These are phyloP conservation scores for Hipposideros armiger DNA, from an alignment of 2,113 vertebrate genomes.

Conservation along the genomic window DNA sequence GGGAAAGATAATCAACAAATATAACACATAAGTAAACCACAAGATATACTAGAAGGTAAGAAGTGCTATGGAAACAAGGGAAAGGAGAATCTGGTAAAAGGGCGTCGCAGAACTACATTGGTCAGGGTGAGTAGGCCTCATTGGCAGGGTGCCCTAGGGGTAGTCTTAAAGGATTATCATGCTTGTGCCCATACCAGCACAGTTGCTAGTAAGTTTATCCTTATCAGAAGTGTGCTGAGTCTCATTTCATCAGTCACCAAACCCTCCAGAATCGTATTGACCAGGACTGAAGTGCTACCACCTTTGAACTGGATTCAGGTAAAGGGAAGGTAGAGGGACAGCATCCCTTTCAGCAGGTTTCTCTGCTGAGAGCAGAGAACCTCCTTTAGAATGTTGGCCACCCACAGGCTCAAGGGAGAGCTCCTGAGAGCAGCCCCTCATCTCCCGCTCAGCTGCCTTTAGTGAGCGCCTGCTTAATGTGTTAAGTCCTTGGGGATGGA, in stretches of 20 bases:
- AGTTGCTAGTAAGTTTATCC: neutral
- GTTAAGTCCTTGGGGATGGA: constrained; percentile 9
- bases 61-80: neutral
- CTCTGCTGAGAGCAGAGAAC: constrained; percentile 3
- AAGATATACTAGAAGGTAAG: neutral
- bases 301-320: constrained; percentile 20
- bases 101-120: neutral
- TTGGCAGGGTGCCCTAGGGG: neutral
- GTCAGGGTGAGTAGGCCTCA: neutral
- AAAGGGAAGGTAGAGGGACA: neutral
- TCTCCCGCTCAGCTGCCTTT: neutral
- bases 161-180: neutral
- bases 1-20: neutral
- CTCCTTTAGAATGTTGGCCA: neutral
- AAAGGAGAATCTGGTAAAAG: neutral
- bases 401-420: neutral
- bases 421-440: neutral
- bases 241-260: neutral
- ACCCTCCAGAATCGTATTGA: neutral
- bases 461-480: neutral
- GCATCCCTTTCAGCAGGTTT: neutral
- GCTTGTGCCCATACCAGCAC: neutral
- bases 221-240: neutral
- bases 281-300: neutral
- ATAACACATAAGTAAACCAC: neutral